Percentiles rank a stretch among this genome's conserved stretches.
Evolutionary conservation across 2,797 vertebrate genomes (phyloP).

Genomic region (Chiroxiphia lanceolata): DNA sequence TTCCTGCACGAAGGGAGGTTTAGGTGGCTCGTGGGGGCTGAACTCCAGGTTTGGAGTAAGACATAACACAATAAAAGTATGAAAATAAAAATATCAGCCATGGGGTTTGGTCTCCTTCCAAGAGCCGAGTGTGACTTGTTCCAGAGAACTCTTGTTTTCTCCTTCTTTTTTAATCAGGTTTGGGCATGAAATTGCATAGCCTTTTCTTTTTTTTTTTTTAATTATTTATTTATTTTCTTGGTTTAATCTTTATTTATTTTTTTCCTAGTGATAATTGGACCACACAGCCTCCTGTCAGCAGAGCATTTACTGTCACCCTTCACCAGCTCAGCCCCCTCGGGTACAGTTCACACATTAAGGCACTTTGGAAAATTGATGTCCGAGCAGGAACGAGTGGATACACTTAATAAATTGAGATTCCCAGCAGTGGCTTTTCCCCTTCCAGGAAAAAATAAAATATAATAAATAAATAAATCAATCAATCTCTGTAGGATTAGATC

Average conservation of each 20-base stretch:
- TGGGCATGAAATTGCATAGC: conserved; percentile 31
- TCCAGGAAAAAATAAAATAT: background rate
- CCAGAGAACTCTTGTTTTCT: background rate
- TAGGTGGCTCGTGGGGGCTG: background rate
- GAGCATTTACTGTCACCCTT: conserved; percentile 44
- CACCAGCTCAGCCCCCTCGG: background rate
- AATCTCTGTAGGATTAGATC: background rate
- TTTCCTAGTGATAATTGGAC: background rate
- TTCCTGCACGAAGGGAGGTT: background rate
- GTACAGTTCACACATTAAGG: conserved; percentile 23
- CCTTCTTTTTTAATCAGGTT: conserved; percentile 33
- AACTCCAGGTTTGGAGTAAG: background rate
- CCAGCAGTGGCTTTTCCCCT: conserved; percentile 32
- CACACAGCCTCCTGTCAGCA: conserved; percentile 58
- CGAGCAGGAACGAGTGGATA: conserved; percentile 2
- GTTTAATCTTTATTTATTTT: background rate
- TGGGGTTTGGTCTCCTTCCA: conserved; percentile 31
- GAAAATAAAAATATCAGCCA: conserved; percentile 49
- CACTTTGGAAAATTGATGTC: conserved; percentile 47
- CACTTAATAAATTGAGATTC: conserved; percentile 61
- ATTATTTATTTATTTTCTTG: background rate
- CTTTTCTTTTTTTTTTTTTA: background rate
- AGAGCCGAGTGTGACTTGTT: background rate
- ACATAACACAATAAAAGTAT: conserved; percentile 13
- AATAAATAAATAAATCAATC: background rate